Evolutionary conservation across 1,140 invertebrate species (phyloP).

Genomic region (Choristoneura fumiferana): DNA sequence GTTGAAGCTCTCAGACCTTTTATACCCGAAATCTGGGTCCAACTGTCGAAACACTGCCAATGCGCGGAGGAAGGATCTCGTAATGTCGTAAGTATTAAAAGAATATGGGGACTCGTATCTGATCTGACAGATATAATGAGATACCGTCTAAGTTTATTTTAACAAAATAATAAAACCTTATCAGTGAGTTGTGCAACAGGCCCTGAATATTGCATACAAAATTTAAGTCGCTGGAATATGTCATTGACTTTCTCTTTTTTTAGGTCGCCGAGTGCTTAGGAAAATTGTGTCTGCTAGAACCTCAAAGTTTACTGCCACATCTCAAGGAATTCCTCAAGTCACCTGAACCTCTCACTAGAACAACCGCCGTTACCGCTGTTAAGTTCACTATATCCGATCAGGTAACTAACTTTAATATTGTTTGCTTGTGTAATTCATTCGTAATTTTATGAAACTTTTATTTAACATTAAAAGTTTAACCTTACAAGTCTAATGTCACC

Average conservation of each 20-base stretch:
- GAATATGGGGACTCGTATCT: too few relatives aligned
- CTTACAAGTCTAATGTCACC: too few relatives aligned
- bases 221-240: too few relatives aligned
- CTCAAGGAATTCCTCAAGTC: constrained; percentile 88
- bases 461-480: too few relatives aligned
- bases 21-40: constrained; percentile 92
- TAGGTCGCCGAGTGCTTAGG: constrained; percentile 97
- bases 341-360: constrained; percentile 92
- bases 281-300: constrained; percentile 97
- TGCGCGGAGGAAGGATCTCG: constrained; percentile 97
- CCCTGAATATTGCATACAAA: too few relatives aligned
- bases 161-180: too few relatives aligned
- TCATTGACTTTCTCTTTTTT: constrained; percentile 3
- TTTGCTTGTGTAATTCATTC: too few relatives aligned
- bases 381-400: constrained; percentile 99
- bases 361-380: constrained; percentile 98
- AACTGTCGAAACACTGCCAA: constrained; percentile 95
- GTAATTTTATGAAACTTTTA: too few relatives aligned
- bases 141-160: too few relatives aligned
- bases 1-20: constrained; percentile 90
- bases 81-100: constrained; percentile 89
- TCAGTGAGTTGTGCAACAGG: too few relatives aligned
- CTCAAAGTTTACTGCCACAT: constrained; percentile 87
- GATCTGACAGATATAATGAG: too few relatives aligned
- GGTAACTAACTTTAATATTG: too few relatives aligned